phyloP scores from a whole-genome alignment of 2,113 vertebrate genomes.

The Thalassarche chlororhynchos region DNA sequence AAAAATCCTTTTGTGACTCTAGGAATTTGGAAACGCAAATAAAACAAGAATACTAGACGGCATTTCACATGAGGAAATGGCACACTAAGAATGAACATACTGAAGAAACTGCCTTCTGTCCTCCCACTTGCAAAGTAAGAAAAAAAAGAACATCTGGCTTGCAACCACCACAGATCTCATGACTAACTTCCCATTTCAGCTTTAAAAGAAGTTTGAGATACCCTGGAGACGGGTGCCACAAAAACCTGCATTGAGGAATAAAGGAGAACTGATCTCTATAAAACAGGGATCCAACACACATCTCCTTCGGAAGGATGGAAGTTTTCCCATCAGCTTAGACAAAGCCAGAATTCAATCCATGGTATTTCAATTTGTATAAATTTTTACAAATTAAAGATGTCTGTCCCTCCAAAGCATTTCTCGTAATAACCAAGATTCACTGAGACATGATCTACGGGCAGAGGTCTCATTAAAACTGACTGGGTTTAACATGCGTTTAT shows the following conservation, averaged over 20 bases:
- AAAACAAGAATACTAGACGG: background rate
- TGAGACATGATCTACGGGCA: background rate
- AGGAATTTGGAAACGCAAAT: background rate
- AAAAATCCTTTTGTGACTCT: background rate
- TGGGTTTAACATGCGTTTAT: background rate
- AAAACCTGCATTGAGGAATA: background rate
- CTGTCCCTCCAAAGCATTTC: background rate
- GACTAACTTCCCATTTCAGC: conserved; percentile 58
- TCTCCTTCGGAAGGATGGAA: background rate
- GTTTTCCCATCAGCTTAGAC: background rate
- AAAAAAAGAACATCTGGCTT: background rate
- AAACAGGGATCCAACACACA: background rate
- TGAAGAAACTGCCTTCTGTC: background rate
- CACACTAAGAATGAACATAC: background rate
- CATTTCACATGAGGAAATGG: background rate
- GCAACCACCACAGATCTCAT: conserved; percentile 22
- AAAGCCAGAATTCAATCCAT: background rate
- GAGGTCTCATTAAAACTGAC: background rate
- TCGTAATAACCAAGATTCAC: background rate
- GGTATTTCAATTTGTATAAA: background rate
- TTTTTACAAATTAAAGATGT: background rate
- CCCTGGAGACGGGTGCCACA: background rate
- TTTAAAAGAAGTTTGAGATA: background rate
- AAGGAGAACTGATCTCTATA: background rate
- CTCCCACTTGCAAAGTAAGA: background rate